Base-by-base conservation (phyloP, 2,113 vertebrate genomes). In the Gymnocephalus cernua region DNA sequence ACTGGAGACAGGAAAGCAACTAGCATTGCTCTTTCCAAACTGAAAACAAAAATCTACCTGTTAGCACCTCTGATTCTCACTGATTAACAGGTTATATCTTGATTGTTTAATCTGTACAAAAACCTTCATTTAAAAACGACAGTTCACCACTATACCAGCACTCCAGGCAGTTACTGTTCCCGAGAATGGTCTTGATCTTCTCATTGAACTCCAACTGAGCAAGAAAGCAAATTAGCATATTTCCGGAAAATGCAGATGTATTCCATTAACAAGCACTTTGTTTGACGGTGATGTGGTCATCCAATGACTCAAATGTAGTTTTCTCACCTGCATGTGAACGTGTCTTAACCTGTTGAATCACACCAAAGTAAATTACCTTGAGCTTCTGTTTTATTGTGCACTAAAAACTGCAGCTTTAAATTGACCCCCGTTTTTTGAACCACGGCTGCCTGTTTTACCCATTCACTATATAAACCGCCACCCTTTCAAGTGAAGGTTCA, bases 401-500 rank as follows among this genome's bases (percentile, higher is more conserved):
- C 72, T 84, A 82, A 86, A 89, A 91, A 44, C 58, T 59, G 77
- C 25, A 78, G 53, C 77, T 86, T 85, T 82, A 65, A 83, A 81
- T 78, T 77, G 73, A 45, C 63, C 69, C 58, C 77, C 70, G 54
- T 86, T 86, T 83, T 80, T 86, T 86, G 64, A 86, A 89, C 82
- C 45, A 35, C 72, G 16, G 75, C 83, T 82, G 87, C 75, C 84
- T 90, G 83, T 84, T 92, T 88, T 86, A 82, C 77, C 84, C 89
- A 87, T 93, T 86, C 18, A 2, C 86, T 47, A 68, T 45, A 79
- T 80, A 73, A 87, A 91, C 81, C 83, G 69, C 78, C 80, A 68
- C 18, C 68, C 72, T 89, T 88, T 91, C 80, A 91, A 82, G 80
- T 82, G 74, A 71, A n/a, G 63, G 86, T 85, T 90, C 77, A 77